Evolutionary conservation across 2,797 vertebrate genomes (phyloP), one percentile per base, ranked within the genome.

Genomic region (Neosilurus mollespiculum): DNA sequence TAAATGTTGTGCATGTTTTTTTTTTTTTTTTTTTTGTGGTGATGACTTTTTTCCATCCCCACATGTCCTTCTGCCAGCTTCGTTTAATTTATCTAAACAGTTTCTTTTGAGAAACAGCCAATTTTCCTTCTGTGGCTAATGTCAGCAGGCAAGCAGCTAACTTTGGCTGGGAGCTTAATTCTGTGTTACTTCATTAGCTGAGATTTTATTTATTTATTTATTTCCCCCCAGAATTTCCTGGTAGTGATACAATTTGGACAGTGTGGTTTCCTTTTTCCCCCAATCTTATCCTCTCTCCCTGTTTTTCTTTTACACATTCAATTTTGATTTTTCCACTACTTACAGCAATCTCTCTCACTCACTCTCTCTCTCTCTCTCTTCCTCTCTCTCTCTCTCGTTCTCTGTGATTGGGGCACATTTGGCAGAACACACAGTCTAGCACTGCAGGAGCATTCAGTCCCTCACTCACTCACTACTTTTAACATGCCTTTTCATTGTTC

Each of bases 71-170:
- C 37, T 62, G 59, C 56, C 9, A 72, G 59, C 37, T 62, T 78
- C 73, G 30, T 56, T 69, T 14, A 78, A 83, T 67, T 20, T 26
- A 49, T 77, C 78, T 62, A 78, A 78, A 78, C 34, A 14, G 8
- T 70, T 81, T 70, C 43, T 16, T 78, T 83, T 85, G 61, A 78
- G 61, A 87, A 78, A 67, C 59, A 37, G 78, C 37, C 54, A 73
- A 79, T 75, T 64, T 75, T 56, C 66, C 73, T 78, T 76, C 53
- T 64, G 26, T 26, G 49, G 77, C 72, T 87, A 76, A 81, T 78
- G 61, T 81, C 64, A 81, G 66, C 22, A 66, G 37, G 53, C 78
- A 75, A 61, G 71, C 71, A 66, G 67, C 86, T 65, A 65, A 51
- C 11, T 43, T 51, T 84, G 82, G 56, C 67, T 18, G 9, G 5